Evolutionary conservation across 37 sponge, comb jelly and placozoan genomes (phyloP), one percentile per base, ranked within the genome.

Genomic region (Eunapius fragilis): DNA sequence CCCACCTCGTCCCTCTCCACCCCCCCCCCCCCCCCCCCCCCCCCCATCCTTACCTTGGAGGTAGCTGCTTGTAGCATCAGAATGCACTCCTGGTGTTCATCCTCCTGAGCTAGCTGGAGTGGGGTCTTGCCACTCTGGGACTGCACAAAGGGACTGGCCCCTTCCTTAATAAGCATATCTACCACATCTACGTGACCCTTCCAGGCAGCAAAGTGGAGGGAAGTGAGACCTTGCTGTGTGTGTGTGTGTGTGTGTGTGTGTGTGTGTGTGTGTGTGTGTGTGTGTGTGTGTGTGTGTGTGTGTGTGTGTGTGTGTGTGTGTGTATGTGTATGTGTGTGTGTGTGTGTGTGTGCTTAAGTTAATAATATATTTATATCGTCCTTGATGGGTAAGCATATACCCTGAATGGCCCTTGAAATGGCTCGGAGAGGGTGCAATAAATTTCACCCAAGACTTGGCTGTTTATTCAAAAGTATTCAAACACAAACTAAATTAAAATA

Each of bases 191-290:
- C 50, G 47, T 89, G 82, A 0, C 90, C 89, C 77, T 92, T 90
- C 84, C 80, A 86, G 25, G 90, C 91, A 80, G 90, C 89, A 48
- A 85, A 79, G 89, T 89, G 92, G 36, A 87, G 75, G 47, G 90
- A 81, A 2, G 93, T 87, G 68, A 86, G 82, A 3, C 87, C 90
- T 68, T 70, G 48, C 92, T 92, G 83, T 0, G n/a, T 38, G 70
- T 41, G 30, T 71, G 70, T 82, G 71, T 34, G 32, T 67, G 81
- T 68, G 31, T 28, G 68, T 68, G 28, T 80, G 71, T 30, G 31
- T 80, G 26, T 70, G 25, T 70, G 27, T 70, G 27, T 70, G 71
- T 27, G 27, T 28, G 25, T 28, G 27, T 70, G 27, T 4, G 5
- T 7, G 9, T 70, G 71, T n/a, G 25, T 28, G 27, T 27, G 71